Conservation (phyloP, 2,113 vertebrate genomes). For the Grammomys surdaster region DNA sequence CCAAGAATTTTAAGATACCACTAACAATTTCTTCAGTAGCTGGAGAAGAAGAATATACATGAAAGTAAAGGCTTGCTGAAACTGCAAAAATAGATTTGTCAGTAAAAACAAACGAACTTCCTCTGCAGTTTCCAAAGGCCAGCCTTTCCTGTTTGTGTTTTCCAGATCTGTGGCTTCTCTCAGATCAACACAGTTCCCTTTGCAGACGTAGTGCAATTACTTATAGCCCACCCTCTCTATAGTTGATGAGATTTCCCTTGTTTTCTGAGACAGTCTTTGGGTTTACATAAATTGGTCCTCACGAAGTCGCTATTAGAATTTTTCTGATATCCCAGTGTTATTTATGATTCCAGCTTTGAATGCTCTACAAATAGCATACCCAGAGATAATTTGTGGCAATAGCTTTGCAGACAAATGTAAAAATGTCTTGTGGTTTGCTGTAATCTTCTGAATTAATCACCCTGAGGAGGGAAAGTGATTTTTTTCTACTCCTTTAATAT, state of each 20-base stretch:
- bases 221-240: background rate
- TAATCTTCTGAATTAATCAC: slow-evolving; percentile 57
- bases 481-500: background rate
- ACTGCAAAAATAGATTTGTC: slow-evolving; percentile 56
- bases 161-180: background rate
- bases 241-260: background rate
- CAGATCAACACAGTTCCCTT: slow-evolving; percentile 1
- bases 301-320: slow-evolving; percentile 18
- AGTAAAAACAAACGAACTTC: slow-evolving; percentile 51
- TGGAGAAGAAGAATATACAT: slow-evolving; percentile 26
- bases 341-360: slow-evolving; percentile 47
- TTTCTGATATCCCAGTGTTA: slow-evolving; percentile 28
- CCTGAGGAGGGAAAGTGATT: slow-evolving; percentile 58
- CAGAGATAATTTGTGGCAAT: slow-evolving; percentile 49
- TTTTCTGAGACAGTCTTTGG: slow-evolving; percentile 14
- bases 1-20: slow-evolving; percentile 47
- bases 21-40: background rate
- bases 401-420: slow-evolving; percentile 61
- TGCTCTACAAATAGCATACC: background rate
- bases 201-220: background rate
- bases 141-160: background rate
- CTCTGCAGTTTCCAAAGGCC: background rate
- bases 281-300: slow-evolving; percentile 30
- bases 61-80: slow-evolving; percentile 3
- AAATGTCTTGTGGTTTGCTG: background rate